Evolutionary conservation across 2,888 invertebrate species (phyloP), one percentile per base, ranked within the genome.

Genomic region (Camptogramma bilineatum): DNA sequence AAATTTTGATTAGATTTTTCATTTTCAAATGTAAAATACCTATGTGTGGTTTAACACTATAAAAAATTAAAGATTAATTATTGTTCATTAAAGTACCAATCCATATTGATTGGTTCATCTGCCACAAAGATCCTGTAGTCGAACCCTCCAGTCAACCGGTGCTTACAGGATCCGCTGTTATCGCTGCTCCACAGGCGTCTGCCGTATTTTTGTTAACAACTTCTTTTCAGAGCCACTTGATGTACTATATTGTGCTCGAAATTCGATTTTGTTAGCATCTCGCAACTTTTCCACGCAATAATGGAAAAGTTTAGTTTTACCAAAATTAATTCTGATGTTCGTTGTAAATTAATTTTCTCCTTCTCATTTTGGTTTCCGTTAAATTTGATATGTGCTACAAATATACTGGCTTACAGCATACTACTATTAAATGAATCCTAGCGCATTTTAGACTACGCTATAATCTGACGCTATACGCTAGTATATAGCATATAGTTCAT

Each of bases 161-260:
- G 64, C 56, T 61, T 58, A 55, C 77, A 76, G 81, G 85, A 84
- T 81, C 83, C 86, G 75, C 78, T 75, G 88, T 91, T 91, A 91
- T 92, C 92, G 80, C 77, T 71, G 73, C 72, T 83, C 86, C 84
- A 86, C 92, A 92, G 91, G 88, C 91, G 80, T 77, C 74, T 77
- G 72, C 78, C 79, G 84, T 89, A 91, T 91, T 92, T 92, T 91
- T 91, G 90, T 88, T 90, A 91, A 91, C 91, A 90, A 91, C 89
- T 91, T 91, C 88, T 90, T 90, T 88, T 84, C 85, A 87, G 86
- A 86, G 85, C 88, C 87, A 88, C 83, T 81, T 80, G 77, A 74
- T 70, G 71, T 74, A 72, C 74, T 77, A 79, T 76, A 83, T 79
- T 85, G 84, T 82, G 75, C 44, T 48, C 31, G 66, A 50, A 18